Base-by-base conservation (phyloP, 2,888 invertebrate species). In the Harmothoe impar region DNA sequence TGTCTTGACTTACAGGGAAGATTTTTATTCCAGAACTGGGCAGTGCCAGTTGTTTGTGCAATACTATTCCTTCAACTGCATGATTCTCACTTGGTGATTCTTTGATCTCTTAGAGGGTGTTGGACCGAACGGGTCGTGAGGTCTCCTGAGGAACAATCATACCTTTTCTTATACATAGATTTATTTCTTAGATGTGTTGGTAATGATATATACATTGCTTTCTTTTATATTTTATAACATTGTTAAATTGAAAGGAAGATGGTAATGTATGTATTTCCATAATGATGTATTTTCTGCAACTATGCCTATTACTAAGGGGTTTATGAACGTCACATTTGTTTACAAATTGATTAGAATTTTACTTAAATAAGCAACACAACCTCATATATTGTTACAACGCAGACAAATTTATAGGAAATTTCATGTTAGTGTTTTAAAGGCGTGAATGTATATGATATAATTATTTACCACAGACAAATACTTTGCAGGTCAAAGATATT, bases 381-480 rank as follows among this genome's bases (percentile, higher is more conserved):
- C 81, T 81, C 81, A 81, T 81, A 81, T 81, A 81, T 43, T 43
- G n/a, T 43, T 81, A 81, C 81, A 81, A 81, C 81, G 43, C 81
- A 81, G 81, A 81, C 35, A 81, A 81, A 23, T 81, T 81, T 81
- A 43, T 81, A 81, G 33, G 81, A 43, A 33, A 35, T 35, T 31
- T 29, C 77, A 35, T 81, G 81, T 81, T 81, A 81, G 81, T 81
- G 43, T 81, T 77, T 81, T 31, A 81, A 33, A 43, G 43, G 20
- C 43, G 23, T 81, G 81, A 17, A 81, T 81, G 33, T 81, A 81
- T 43, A 15, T 17, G 29, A 81, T 35, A 81, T 43, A 81, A 81
- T 81, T n/a, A 43, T 43, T 20, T 81, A 81, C 43, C 33, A 81
- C 81, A 81, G 81, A 81, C 81, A 43, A 43, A 81, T 81, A 81